Conservation (phyloP, 1,140 invertebrate species). For the Arion vulgaris region DNA sequence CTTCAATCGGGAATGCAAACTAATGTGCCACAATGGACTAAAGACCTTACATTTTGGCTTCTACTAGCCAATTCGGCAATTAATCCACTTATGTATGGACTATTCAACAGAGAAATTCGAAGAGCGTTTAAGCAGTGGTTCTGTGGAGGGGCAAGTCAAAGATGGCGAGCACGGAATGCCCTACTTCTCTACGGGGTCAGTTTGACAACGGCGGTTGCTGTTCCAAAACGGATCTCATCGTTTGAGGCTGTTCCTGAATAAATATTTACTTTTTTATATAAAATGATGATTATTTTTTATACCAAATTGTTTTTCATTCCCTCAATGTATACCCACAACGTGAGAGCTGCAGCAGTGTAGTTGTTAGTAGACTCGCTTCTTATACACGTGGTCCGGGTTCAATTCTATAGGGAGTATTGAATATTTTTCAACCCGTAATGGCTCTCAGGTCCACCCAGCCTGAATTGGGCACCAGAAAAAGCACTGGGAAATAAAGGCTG, state of each 20-base stretch:
- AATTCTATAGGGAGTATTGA: too few relatives aligned
- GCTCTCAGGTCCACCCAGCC: too few relatives aligned
- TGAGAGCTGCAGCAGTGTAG: too few relatives aligned
- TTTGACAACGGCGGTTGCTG: slow-evolving; percentile 41
- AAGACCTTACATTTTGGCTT: slow-evolving; percentile 55
- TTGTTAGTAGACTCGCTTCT: too few relatives aligned
- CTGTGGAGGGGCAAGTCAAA: slow-evolving; percentile 27
- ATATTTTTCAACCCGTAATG: too few relatives aligned
- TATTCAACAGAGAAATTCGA: slow-evolving; percentile 61
- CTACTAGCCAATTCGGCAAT: slow-evolving; percentile 57
- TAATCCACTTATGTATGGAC: slow-evolving; percentile 65
- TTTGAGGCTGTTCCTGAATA: slow-evolving; percentile 3
- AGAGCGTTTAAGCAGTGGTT: slow-evolving; percentile 54
- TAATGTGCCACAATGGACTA: slow-evolving; percentile 45
- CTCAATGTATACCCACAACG: too few relatives aligned
- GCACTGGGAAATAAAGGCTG: too few relatives aligned
- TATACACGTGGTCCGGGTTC: too few relatives aligned
- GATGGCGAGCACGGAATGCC: slow-evolving; percentile 48
- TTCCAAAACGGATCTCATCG: slow-evolving; percentile 8
- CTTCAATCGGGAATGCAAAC: slow-evolving; percentile 43
- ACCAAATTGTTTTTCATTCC: too few relatives aligned
- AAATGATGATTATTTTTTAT: too few relatives aligned
- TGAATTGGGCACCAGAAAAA: too few relatives aligned
- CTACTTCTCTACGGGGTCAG: slow-evolving; percentile 50
- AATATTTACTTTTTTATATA: neutral